Percentiles rank a stretch among this genome's conserved stretches.
phyloP scores from a whole-genome alignment of 2,797 vertebrate species.

The Euphonia xanthogaster region DNA sequence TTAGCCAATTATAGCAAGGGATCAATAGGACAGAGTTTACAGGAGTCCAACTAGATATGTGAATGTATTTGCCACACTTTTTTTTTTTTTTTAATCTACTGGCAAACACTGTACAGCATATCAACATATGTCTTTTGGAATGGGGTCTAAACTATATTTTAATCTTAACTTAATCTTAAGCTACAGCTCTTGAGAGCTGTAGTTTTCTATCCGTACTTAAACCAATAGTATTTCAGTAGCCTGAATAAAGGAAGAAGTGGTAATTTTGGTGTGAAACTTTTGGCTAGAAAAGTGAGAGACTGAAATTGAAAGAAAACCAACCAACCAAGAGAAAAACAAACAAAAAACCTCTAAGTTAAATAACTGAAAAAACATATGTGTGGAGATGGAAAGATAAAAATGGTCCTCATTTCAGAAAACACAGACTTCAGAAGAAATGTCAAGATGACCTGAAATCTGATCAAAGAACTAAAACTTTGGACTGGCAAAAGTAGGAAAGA shows the following conservation, averaged over 20 bases:
- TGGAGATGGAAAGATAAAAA: not conserved
- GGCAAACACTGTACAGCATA: not conserved
- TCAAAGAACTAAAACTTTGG: not conserved
- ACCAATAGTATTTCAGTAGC: not conserved
- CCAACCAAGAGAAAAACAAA: fast-evolving
- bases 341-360: fast-evolving
- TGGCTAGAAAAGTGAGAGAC: not conserved
- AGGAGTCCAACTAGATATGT: not conserved
- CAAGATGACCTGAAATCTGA: not conserved
- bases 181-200: not conserved
- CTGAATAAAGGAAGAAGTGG: not conserved
- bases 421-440: not conserved
- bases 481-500: not conserved
- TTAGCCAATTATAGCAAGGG: not conserved
- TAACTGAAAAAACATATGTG: fast-evolving
- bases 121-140: not conserved
- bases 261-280: not conserved
- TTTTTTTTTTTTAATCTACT: not conserved
- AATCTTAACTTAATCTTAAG: not conserved
- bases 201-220: not conserved
- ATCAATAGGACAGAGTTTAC: not conserved
- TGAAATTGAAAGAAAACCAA: not conserved
- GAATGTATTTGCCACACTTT: not conserved
- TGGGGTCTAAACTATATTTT: not conserved
- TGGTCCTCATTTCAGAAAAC: fast-evolving